Conservation (phyloP, 2,113 vertebrate species). For the Saimiri boliviensis region DNA sequence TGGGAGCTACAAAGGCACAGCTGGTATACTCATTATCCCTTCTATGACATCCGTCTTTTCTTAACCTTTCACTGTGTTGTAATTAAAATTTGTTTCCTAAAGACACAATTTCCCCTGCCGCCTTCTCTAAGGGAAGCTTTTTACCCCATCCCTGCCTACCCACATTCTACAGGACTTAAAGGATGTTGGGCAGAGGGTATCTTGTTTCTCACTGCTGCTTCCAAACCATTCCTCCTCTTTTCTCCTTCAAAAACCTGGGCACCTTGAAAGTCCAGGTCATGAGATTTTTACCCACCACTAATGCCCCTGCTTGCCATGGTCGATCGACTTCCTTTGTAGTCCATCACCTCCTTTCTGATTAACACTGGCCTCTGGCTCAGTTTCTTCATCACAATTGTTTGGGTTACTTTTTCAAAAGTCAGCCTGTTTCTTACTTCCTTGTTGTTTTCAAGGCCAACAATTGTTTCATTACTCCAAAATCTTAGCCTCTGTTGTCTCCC, state of each 20-base stretch:
- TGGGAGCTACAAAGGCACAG: background rate
- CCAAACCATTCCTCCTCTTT: background rate
- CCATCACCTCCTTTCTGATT: background rate
- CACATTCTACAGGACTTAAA: background rate
- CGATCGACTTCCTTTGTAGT: background rate
- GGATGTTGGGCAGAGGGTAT: background rate
- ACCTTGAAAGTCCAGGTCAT: background rate
- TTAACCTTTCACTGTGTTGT: background rate
- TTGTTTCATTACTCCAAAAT: background rate
- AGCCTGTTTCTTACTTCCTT: background rate
- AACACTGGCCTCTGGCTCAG: background rate
- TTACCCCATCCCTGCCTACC: background rate
- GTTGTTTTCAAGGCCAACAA: background rate
- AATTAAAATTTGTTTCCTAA: background rate
- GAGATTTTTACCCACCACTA: background rate
- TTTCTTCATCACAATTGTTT: background rate
- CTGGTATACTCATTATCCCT: background rate
- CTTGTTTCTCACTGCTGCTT: background rate
- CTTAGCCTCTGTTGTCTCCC: background rate
- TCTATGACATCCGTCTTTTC: background rate
- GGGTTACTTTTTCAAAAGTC: background rate
- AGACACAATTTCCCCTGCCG: background rate
- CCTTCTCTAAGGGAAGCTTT: background rate
- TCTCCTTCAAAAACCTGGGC: background rate
- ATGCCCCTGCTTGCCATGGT: background rate